Conservation (phyloP, 2,113 vertebrate genomes). For the Siphamia tubifer region DNA sequence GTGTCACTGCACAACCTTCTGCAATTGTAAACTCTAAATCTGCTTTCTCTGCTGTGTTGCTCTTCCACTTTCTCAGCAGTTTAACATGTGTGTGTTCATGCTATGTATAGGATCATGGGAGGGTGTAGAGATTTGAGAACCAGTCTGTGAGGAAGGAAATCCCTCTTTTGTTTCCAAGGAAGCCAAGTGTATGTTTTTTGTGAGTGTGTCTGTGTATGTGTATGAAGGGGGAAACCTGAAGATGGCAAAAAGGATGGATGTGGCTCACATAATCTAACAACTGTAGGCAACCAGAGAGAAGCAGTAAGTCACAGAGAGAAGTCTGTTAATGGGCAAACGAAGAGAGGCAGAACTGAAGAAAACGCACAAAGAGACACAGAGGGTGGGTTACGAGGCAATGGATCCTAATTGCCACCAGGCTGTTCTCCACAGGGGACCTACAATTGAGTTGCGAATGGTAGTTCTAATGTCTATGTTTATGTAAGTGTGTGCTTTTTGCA, state of each 20-base stretch:
- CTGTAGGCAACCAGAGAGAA: background rate
- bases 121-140: slow-evolving; percentile 8
- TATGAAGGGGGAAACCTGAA: slow-evolving; percentile 4
- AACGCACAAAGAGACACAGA: slow-evolving; percentile 15
- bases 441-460: slow-evolving; percentile 26
- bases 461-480: slow-evolving; percentile 12
- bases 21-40: slow-evolving; percentile 15
- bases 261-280: slow-evolving; percentile 21
- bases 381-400: slow-evolving; percentile 25
- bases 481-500: background rate
- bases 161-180: slow-evolving; percentile 72
- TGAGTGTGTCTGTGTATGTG: background rate
- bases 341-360: slow-evolving; percentile 9
- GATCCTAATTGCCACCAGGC: slow-evolving; percentile 58
- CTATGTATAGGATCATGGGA: background rate
- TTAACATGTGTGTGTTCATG: background rate
- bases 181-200: slow-evolving; percentile 21
- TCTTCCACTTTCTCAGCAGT: background rate
- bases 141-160: slow-evolving; percentile 55
- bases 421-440: slow-evolving; percentile 43
- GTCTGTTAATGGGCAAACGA: background rate
- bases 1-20: slow-evolving; percentile 8
- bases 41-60: background rate
- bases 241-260: slow-evolving; percentile 35
- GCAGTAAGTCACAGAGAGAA: background rate